These are phyloP conservation scores for Tholera decimalis DNA, from an alignment of 2,888 invertebrate species.

Conservation along the genomic window DNA sequence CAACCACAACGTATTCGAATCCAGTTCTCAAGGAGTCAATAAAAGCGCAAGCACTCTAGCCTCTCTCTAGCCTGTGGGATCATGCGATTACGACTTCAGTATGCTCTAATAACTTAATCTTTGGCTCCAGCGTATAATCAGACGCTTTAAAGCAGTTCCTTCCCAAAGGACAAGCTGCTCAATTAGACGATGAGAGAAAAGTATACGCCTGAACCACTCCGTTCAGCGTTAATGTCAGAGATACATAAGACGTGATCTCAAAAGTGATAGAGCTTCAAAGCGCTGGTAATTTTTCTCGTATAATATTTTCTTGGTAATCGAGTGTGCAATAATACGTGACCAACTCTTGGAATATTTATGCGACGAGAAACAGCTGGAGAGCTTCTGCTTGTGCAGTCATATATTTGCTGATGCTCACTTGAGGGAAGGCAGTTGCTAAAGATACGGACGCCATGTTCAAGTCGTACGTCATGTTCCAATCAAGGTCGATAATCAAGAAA, in stretches of 20 bases:
- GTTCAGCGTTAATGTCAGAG: constrained; percentile 8
- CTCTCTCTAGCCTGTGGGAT: no score
- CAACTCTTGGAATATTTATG: neutral
- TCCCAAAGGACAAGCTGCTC: neutral
- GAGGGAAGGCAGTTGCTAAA: no score
- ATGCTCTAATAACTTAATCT: neutral
- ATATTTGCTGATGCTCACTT: no score
- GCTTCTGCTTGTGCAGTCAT: neutral
- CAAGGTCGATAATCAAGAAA: no score
- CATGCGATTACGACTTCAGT: neutral
- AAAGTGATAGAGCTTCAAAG: constrained; percentile 16
- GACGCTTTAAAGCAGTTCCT: constrained; percentile 15
- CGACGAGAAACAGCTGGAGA: no score
- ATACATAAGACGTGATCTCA: constrained; percentile 27
- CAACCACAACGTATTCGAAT: neutral
- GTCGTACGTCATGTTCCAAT: no score
- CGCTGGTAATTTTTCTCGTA: constrained; percentile 26
- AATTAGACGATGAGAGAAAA: constrained; percentile 10
- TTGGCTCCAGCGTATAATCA: constrained; percentile 6
- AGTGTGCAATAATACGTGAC: constrained; percentile 10
- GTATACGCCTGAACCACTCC: neutral
- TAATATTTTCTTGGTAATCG: constrained; percentile 27
- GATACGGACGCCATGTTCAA: no score
- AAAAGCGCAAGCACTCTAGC: neutral
- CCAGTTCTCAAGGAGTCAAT: neutral